Evolutionary conservation across 2,113 vertebrate species (phyloP), one percentile per base, ranked within the genome.

Genomic region (Sisor rabdophorus): DNA sequence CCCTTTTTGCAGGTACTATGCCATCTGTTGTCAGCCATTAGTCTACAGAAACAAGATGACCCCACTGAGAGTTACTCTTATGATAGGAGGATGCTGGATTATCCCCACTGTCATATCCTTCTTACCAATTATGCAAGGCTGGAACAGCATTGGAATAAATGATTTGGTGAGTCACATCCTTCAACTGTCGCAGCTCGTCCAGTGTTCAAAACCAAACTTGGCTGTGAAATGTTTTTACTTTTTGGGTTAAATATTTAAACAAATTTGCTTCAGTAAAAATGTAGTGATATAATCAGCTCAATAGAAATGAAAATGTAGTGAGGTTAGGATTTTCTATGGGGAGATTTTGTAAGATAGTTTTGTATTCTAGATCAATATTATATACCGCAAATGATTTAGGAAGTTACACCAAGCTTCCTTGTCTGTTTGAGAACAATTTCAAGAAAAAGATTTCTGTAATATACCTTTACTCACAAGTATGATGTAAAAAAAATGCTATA

Each of bases 1-100:
- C 22, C 47, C 54, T 73, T 47, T 69, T 76, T 72, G 50, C 80
- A 96, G 97, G 92, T 99, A 98, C 80, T 99, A 99, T 77, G 97
- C 97, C 81, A 99, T 99, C 89, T 99, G 97, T 90, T 99, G 97
- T 90, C 93, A 98, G 88, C 97, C 97, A 13, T 88, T 99, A 90
- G 97, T 99, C 83, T 99, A 99, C 87, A 92, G 91, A 84, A 98
- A 96, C 89, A 99, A 99, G 85, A 99, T 99, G 97, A 99, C 97
- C 7, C 97, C 95, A 0, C 60, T 95, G 84, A 91, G 96, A 81
- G 96, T 99, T 75, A 85, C 94, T 8, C 58, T 98, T 63, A 98
- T 99, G 97, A 94, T 99, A 26, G 94, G 96, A 61, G 96, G 96
- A 80, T 99, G 97, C 89, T 99, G 97, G 97, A 90, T 95, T 40